Evolutionary conservation across 2,797 vertebrate genomes (phyloP).

Genomic region (Chanos chanos): DNA sequence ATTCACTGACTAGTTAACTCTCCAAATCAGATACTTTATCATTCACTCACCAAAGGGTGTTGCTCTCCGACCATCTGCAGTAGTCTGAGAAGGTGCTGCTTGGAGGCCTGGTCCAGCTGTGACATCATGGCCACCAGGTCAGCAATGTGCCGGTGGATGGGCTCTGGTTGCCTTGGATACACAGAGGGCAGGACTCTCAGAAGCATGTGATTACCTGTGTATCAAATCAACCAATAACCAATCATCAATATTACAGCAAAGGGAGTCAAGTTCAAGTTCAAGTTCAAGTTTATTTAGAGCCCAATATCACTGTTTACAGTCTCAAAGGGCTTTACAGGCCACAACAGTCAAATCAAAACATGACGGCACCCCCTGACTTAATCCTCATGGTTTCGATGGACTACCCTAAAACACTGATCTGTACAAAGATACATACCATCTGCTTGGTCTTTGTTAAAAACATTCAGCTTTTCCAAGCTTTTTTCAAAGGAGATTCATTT

Average conservation of each 20-base stretch:
- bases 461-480: no score
- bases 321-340: no score
- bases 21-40: not conserved
- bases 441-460: no score
- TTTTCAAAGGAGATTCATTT: no score
- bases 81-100: slow-evolving; percentile 85
- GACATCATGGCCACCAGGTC: slow-evolving; percentile 76
- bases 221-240: slow-evolving; percentile 18
- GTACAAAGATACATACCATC: no score
- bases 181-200: slow-evolving; percentile 86
- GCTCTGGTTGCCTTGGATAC: slow-evolving; percentile 77
- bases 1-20: not conserved
- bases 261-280: no score
- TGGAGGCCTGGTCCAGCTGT: slow-evolving; percentile 77
- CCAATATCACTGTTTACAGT: no score
- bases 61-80: slow-evolving; percentile 81
- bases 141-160: slow-evolving; percentile 71
- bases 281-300: no score
- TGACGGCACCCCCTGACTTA: no score
- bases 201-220: slow-evolving; percentile 84
- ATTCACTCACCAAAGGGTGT: slow-evolving; percentile 75
- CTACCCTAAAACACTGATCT: no score
- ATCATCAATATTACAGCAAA: not conserved
- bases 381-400: no score
- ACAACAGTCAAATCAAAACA: no score